phyloP scores from a whole-genome alignment of 2,888 invertebrate species.

The Oscheius sp. region DNA sequence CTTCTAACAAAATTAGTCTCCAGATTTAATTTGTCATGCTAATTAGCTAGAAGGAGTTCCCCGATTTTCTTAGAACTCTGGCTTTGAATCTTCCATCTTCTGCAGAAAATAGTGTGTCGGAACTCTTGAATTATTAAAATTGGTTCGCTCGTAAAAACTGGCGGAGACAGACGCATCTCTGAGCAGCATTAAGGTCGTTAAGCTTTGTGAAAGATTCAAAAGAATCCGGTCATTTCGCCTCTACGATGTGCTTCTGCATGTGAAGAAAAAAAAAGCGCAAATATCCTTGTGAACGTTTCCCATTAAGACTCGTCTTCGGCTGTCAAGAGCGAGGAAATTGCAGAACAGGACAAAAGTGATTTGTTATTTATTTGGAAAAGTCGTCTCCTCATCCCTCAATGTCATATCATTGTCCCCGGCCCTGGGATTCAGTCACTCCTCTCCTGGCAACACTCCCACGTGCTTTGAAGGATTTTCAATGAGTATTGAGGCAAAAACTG shows the following conservation, averaged over 20 bases:
- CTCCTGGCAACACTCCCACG: not conserved
- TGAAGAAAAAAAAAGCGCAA: not conserved
- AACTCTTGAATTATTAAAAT: slow-evolving; percentile 10
- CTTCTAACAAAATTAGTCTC: too few relatives aligned
- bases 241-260: not conserved
- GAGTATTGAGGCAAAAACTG: too few relatives aligned
- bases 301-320: not conserved
- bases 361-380: not conserved
- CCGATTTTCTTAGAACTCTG: not conserved
- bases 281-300: slow-evolving; percentile 1
- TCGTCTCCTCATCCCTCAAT: not conserved
- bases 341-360: not conserved
- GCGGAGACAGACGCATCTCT: too few relatives aligned
- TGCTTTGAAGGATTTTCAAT: not conserved
- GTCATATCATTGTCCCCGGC: not conserved
- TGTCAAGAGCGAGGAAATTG: not conserved
- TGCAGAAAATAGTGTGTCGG: not conserved
- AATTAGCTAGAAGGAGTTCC: too few relatives aligned
- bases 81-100: not conserved
- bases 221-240: not conserved
- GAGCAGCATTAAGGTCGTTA: not conserved
- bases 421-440: not conserved
- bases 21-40: too few relatives aligned
- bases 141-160: not conserved
- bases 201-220: slow-evolving; percentile 1